These are phyloP conservation scores for Tapirus terrestris DNA, from an alignment of 2,113 vertebrate genomes.

Conservation along the genomic window DNA sequence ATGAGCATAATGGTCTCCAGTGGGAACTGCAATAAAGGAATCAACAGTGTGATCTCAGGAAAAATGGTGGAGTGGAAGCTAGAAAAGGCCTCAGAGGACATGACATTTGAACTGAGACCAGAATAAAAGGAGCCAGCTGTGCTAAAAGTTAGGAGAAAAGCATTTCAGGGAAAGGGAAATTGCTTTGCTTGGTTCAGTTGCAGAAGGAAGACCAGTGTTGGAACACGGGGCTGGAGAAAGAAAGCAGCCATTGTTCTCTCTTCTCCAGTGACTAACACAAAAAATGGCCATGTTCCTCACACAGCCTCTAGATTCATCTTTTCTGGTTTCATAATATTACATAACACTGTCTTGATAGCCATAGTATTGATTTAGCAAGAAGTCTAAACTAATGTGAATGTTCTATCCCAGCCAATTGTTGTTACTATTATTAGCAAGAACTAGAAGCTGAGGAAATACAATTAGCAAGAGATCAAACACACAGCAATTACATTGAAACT, in stretches of 20 bases:
- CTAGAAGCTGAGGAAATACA: neutral
- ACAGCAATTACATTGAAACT: neutral
- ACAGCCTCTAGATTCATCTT: neutral
- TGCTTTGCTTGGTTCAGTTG: neutral
- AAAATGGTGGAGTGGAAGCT: neutral
- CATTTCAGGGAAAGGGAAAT: neutral
- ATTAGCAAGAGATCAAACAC: neutral
- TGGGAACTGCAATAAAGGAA: neutral
- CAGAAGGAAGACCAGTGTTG: neutral
- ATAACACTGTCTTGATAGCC: neutral
- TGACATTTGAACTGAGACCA: neutral
- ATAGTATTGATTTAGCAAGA: neutral
- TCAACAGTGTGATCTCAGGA: neutral
- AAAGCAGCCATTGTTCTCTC: neutral
- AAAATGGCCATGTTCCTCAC: neutral
- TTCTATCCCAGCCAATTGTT: neutral
- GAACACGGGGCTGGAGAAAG: neutral
- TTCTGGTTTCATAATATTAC: neutral
- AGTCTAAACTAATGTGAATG: neutral
- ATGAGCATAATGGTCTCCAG: neutral
- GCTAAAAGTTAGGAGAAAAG: neutral
- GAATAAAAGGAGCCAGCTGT: neutral
- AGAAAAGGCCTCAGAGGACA: neutral
- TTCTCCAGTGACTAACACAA: neutral
- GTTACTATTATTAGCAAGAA: neutral